phyloP scores from a whole-genome alignment of 2,888 invertebrate genomes.

The Agrotis ipsilon region DNA sequence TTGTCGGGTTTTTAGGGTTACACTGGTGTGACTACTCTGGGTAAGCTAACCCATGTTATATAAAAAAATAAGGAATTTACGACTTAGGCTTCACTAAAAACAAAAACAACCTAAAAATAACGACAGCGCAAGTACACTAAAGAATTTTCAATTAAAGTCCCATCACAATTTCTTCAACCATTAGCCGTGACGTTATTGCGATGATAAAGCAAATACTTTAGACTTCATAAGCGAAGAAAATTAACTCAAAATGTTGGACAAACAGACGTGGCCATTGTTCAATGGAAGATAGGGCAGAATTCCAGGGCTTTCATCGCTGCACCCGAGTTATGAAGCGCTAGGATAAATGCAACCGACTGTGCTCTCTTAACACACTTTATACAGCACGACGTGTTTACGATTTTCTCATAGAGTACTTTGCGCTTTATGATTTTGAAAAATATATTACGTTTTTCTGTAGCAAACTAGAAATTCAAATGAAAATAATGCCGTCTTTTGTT shows the following conservation, averaged over 20 bases:
- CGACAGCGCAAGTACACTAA: not conserved
- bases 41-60: no score
- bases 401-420: conserved; percentile 32
- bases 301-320: conserved; percentile 74
- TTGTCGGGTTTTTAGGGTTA: no score
- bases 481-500: conserved; percentile 13
- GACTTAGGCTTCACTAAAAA: not conserved
- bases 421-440: conserved; percentile 13
- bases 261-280: conserved; percentile 75
- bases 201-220: conserved; percentile 66
- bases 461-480: conserved; percentile 7
- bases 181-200: conserved; percentile 38
- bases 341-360: conserved; percentile 73
- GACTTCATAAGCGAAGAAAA: conserved; percentile 61
- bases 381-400: conserved; percentile 50
- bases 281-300: conserved; percentile 72
- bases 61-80: no score
- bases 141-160: conserved; percentile 46
- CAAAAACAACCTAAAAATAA: conserved; percentile 7
- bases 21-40: no score
- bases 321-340: conserved; percentile 75
- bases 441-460: not conserved
- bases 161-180: conserved; percentile 33
- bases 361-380: conserved; percentile 42
- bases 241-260: conserved; percentile 71